Evolutionary conservation across 2,797 vertebrate genomes (phyloP), one percentile per base, ranked within the genome.

Genomic region (Neopelma chrysocephalum): DNA sequence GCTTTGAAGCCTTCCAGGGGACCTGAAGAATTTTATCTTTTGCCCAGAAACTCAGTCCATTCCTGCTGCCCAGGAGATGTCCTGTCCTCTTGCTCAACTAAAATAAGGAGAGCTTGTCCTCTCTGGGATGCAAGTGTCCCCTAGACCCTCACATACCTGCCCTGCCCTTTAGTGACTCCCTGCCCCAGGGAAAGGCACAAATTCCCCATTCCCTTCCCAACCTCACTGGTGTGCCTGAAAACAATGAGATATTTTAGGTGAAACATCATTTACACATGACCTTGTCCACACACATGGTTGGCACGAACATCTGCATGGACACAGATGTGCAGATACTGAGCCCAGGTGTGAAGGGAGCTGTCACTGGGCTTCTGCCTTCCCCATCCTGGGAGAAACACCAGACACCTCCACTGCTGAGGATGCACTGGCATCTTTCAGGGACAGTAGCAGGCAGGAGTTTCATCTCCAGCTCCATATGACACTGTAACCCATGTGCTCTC

Each of bases 301-400:
- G 48, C 40, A 68, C 10, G 40, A 62, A 32, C n/a, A 16, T 26
- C 34, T 58, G 17, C 25, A 16, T 13, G 42, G 73, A 56, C 1
- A 2, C 12, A 32, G 2, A 1, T 3, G 9, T 17, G 15, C 15
- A 62, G 25, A 11, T 72, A 2, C 20, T 6, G 34, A 81, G 31
- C 18, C 29, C 26, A 54, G 57, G 40, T 25, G 31, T 15, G 34
- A 73, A 14, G 43, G 29, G 16, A 86, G 21, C 11, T 1, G 6
- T 48, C 1, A 2, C 26, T 60, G 81, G 38, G 45, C 12, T 71
- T 48, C 57, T 61, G 27, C 23, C 31, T 66, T 80, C 38, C 43
- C 47, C 54, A 48, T 45, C 34, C 27, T 43, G 0, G 0, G 42
- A 58, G 56, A 58, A 61, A 43, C 45, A 42, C 13, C 34, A 61